Evolutionary conservation across 1,140 invertebrate genomes (phyloP), one percentile per base, ranked within the genome.

Genomic region (Diorhabda carinulata): DNA sequence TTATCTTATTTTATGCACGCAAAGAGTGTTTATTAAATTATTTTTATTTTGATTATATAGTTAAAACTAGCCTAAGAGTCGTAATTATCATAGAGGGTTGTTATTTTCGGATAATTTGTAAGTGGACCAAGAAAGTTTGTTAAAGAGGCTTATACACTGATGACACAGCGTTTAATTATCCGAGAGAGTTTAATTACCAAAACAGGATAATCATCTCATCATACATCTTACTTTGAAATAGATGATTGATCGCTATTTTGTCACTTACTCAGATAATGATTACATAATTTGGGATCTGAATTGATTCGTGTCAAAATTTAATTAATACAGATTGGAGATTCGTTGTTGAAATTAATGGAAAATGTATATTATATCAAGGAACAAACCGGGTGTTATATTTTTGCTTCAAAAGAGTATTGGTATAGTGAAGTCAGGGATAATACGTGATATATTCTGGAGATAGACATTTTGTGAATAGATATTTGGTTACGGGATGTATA

Each of bases 141-240:
- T 71, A 69, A 75, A 75, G 74, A 70, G 70, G 72, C 68, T 73
- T 72, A 75, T 75, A 72, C 69, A 76, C 72, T 67, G 72, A 75
- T 75, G 72, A 75, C 72, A 71, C 60, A 64, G 44, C 72, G 62
- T 67, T 74, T 76, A 76, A 76, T 76, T 76, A 76, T 76, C 72
- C 69, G 62, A 61, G 62, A 70, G 66, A 70, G 72, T 67, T 67
- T 75, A 73, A 75, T 75, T 75, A 73, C 70, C 61, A 58, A 63
- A 71, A 75, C 73, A 75, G 68, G 71, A 69, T 74, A 74, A 74
- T 74, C 70, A 73, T 70, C 72, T 69, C 66, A 70, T 71, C 73
- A 66, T 74, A 73, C 72, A 73, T 75, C 72, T 73, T 73, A 64
- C 65, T 68, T 64, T 61, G 57, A 64, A 8, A 68, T 61, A 66